Evolutionary conservation across 1,140 invertebrate genomes (phyloP).

Genomic region (Zaprionus davidi): DNA sequence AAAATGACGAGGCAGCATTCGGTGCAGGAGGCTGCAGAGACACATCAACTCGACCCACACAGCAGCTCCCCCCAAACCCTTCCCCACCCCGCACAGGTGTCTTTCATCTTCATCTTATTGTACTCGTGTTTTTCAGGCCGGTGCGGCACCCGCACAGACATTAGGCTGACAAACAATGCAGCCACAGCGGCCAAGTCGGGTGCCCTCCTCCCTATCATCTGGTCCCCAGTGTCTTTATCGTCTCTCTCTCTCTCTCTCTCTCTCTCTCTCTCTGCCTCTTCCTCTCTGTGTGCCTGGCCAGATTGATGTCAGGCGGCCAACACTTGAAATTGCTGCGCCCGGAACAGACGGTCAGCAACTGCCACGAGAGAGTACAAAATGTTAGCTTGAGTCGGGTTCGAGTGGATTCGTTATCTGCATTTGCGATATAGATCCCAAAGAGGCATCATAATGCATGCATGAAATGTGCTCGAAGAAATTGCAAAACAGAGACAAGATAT

Average conservation of each 20-base stretch:
- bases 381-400: slow-evolving; percentile 10
- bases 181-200: slow-evolving; percentile 29
- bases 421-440: not conserved
- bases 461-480: not conserved
- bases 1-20: slow-evolving; percentile 72
- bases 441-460: slow-evolving; percentile 2
- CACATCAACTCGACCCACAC: slow-evolving; percentile 17
- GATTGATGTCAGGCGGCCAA: slow-evolving; percentile 72
- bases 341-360: slow-evolving; percentile 22
- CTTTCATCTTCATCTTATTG: slow-evolving; percentile 81
- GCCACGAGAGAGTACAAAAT: slow-evolving; percentile 5
- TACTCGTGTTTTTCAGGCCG: slow-evolving; percentile 59
- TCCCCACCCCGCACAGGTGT: slow-evolving; percentile 56
- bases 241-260: not conserved
- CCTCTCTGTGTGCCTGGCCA: slow-evolving; percentile 52
- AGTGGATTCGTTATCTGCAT: slow-evolving; percentile 18
- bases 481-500: not conserved
- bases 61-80: not conserved
- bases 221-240: not conserved
- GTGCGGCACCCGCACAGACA: slow-evolving; percentile 53
- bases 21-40: slow-evolving; percentile 12
- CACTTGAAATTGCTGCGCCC: slow-evolving; percentile 63
- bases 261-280: not conserved
- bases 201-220: not conserved
- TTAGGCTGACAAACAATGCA: slow-evolving; percentile 80